A percentile compares a stretch with the other conserved stretches of the same genome.
Evolutionary conservation across 2,113 vertebrate genomes (phyloP).

Genomic region (Calyptomena viridis): DNA sequence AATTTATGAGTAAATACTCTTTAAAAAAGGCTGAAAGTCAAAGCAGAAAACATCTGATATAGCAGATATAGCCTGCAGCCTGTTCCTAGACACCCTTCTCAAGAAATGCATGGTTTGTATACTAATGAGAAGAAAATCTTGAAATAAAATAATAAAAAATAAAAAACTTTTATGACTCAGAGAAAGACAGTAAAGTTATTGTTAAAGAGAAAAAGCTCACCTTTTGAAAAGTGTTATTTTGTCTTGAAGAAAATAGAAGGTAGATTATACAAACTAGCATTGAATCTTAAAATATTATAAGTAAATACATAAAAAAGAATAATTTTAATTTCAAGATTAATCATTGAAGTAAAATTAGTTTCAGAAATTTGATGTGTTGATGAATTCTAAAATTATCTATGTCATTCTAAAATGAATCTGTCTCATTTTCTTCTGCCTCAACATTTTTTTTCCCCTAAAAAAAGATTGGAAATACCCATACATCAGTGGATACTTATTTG

Average conservation of each 20-base stretch:
- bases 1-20: not conserved
- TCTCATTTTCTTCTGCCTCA: not conserved
- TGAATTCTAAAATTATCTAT: not conserved
- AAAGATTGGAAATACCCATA: not conserved
- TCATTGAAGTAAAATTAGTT: not conserved
- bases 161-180: not conserved
- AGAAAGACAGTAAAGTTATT: not conserved
- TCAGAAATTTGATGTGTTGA: not conserved
- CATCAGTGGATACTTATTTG: not conserved
- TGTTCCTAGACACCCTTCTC: not conserved
- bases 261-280: not conserved
- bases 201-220: not conserved
- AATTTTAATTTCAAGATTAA: not conserved
- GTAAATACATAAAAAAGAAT: not conserved
- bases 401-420: not conserved
- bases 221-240: not conserved
- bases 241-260: not conserved
- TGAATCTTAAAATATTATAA: not conserved
- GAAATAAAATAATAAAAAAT: not conserved
- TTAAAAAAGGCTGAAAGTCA: not conserved
- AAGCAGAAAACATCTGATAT: not conserved
- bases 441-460: not conserved
- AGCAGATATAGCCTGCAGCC: not conserved
- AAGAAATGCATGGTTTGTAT: not conserved
- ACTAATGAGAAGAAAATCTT: not conserved